Evolutionary conservation across 64 coral and sea anemone genomes (phyloP), one percentile per base, ranked within the genome.

Genomic region (Platygyra sinensis): DNA sequence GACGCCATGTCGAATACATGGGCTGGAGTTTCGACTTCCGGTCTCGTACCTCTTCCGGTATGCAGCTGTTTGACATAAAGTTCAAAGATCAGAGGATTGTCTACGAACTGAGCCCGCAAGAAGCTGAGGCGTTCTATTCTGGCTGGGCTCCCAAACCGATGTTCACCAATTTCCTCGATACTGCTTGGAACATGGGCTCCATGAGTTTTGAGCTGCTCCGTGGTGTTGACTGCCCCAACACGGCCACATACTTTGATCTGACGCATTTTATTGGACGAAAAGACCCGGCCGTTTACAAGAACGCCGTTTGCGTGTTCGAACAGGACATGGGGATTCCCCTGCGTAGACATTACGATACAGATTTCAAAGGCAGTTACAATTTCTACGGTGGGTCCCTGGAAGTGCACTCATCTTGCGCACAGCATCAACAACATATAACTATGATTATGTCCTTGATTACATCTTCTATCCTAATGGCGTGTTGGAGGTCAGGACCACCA

Each of bases 221-320:
- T 16, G 93, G 93, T 2, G 39, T 91, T 16, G 93, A 94, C 82
- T 94, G 93, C 19, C 93, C 93, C 10, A 75, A 78, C 55, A 90
- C 88, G 28, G 88, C 93, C 3, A 91, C 88, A 8, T 94, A 90
- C 30, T 94, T 94, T 52, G 80, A 94, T 17, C 83, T 91, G 10
- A 62, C 77, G 17, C 88, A 95, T 65, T 79, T 95, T 20, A 95
- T 91, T 38, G 93, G 93, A 12, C 72, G 69, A 20, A 62, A 62
- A 0, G 65, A 39, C 14, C 78, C 88, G 8, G 62, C 67, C 52
- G 91, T 65, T 30, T 80, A 91, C 31, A 64, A 81, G 19, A 95
- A 95, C 62, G 74, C 73, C 15, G 83, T 95, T 22, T 95, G 93
- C 74, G n/a, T 91, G 20, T 95, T 95, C 73, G 93, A 95, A 72